Evolutionary conservation across 2,888 invertebrate species (phyloP), one percentile per base, ranked within the genome.

Genomic region (Xestia xanthographa): DNA sequence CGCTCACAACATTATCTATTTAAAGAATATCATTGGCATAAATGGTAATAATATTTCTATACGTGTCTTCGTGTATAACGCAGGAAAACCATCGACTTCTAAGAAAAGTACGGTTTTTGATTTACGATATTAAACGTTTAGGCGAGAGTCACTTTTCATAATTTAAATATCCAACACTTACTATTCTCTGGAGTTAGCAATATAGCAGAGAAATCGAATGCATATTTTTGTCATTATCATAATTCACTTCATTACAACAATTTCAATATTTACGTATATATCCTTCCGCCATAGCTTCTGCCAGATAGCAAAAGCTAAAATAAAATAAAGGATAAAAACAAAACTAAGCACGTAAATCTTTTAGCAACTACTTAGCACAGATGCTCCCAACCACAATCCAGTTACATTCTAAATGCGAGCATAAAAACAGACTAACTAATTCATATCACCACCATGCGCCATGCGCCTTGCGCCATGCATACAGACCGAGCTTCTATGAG

Each of bases 391-490:
- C n/a, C 29, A 45, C 29, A 76, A 38, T 45, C 20, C 14, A 29
- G 34, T 75, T 14, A 63, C 50, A 50, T 63, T 63, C 38, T 34
- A 22, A 22, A 26, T 75, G 22, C 14, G 20, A 26, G 53, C 65
- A 41, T 53, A 65, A 68, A 75, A 81, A 58, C 70, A 1, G 58
- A 34, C 45, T 66, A 20, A 72, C 26, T 41, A 70, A 82, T 83
- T 83, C 66, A 75, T 79, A 43, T 38, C 34, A 20, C 22, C 56
- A 71, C n/a, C 56, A 20, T 72, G 63, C 43, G 75, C n/a, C 56
- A 20, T 72, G 63, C 43, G 75, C n/a, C 48, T 20, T 72, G 63
- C 43, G 71, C n/a, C 48, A 20, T 79, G 56, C 70, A 80, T 72
- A 60, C 26, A 20, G 5, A 65, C 62, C 2, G 72, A 26, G 43